These are phyloP conservation scores for Bolinopsis microptera DNA, from an alignment of 37 sponge, comb jelly and placozoan species.

Conservation along the genomic window DNA sequence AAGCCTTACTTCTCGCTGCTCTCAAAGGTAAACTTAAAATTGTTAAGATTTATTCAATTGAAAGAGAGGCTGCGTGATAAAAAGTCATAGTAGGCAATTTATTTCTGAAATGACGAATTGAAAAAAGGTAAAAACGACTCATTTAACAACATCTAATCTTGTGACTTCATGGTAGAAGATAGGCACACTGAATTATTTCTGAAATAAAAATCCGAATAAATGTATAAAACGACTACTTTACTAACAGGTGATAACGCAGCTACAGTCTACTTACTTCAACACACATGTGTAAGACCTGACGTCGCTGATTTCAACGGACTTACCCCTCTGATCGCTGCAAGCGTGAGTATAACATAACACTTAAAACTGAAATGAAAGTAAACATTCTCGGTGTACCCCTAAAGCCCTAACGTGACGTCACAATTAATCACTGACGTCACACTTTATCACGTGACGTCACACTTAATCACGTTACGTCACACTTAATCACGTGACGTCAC, in stretches of 20 bases:
- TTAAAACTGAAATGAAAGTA: too few relatives aligned
- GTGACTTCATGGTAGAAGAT: too few relatives aligned
- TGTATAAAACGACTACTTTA: too few relatives aligned
- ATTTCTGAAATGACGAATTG: too few relatives aligned
- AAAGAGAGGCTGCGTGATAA: too few relatives aligned
- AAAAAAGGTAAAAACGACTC: too few relatives aligned
- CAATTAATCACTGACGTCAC: neutral
- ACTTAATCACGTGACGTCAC: neutral
- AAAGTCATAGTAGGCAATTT: too few relatives aligned
- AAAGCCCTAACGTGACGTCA: neutral
- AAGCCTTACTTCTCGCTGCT: constrained; percentile 39
- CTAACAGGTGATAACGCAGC: constrained; percentile 43
- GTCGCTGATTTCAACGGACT: constrained; percentile 52
- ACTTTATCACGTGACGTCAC: neutral
- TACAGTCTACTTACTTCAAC: constrained; percentile 45
- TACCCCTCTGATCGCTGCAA: constrained; percentile 43
- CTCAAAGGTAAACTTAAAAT: constrained; percentile 51
- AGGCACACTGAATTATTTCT: too few relatives aligned
- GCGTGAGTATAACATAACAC: constrained; percentile 9
- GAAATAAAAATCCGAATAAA: too few relatives aligned
- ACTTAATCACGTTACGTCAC: neutral
- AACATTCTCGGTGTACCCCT: neutral
- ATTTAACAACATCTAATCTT: too few relatives aligned
- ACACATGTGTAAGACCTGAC: constrained; percentile 62
- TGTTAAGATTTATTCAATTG: too few relatives aligned